Base-by-base conservation (phyloP, 2,797 vertebrate genomes). In the Lerista edwardsae region DNA sequence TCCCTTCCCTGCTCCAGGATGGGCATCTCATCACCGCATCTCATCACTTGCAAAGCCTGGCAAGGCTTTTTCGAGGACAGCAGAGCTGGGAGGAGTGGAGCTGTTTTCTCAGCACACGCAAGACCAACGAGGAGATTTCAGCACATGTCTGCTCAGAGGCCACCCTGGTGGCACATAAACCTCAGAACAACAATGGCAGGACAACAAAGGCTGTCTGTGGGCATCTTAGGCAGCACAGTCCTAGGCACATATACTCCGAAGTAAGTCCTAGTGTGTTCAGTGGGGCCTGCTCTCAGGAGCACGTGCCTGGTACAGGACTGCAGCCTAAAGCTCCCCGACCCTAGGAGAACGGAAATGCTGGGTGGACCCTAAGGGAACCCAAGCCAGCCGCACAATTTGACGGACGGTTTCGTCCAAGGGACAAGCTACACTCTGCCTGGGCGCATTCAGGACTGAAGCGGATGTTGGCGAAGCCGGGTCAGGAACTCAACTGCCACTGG, bases 1-100 rank as follows among this genome's bases (percentile, higher is more conserved):
- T 39, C 25, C 4, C 25, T 14, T 29, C 27, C 2, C 47, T 9
- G 15, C 25, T 1, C 21, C 6, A 3, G 11, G 36, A 68, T 0
- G 0, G 27, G 0, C 31, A 17, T 25, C 21, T 14, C 0, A 0
- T 0, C 8, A 6, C 19, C 68, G 27, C n/a, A 14, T 9, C 14
- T 19, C n/a, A n/a, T n/a, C n/a, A n/a, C n/a, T n/a, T n/a, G n/a
- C n/a, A n/a, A n/a, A n/a, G n/a, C n/a, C n/a, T n/a, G n/a, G 6
- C 51, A 34, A 27, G 51, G 3, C 4, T 6, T 3, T 34, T 15
- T 65, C n/a, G 12, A 9, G 25, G 62, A 19, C 4, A 23, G 59
- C 19, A 25, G 59, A 1, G 59, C 8, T 23, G 2, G 55, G 55
- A 12, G 15, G 31, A 17, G 9, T 6, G 6, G 39, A 29, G 27